phyloP scores from a whole-genome alignment of 2,888 invertebrate species.

The Zhuqinia jingwanae region DNA sequence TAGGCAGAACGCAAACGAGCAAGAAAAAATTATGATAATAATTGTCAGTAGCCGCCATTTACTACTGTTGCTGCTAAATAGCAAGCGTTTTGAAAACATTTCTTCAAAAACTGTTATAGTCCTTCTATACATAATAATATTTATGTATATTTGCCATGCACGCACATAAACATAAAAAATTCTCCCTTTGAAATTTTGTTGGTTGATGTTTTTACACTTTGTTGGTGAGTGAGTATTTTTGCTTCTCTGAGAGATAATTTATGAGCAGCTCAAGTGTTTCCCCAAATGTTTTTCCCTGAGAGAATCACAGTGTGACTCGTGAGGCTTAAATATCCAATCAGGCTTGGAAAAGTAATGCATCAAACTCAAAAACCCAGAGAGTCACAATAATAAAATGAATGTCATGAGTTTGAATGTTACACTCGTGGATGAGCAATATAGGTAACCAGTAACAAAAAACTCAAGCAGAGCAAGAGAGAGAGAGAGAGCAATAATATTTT shows the following conservation, averaged over 20 bases:
- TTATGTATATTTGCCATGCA: background rate
- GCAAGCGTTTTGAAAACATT: background rate
- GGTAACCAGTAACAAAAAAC: too few relatives aligned
- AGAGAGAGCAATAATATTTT: background rate
- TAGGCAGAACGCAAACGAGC: conserved; percentile 12
- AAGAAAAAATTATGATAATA: conserved; percentile 42
- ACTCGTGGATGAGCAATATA: too few relatives aligned
- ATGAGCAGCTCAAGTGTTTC: conserved; percentile 73
- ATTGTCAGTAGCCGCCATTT: conserved; percentile 16
- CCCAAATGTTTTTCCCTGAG: conserved; percentile 70
- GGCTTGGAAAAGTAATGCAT: conserved; percentile 63
- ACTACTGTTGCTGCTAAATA: background rate
- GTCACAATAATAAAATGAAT: conserved; percentile 1
- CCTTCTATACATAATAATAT: background rate
- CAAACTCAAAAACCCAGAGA: conserved; percentile 31
- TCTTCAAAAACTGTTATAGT: background rate
- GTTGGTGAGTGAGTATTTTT: conserved; percentile 52
- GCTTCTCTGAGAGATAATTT: conserved; percentile 62
- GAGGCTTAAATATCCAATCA: conserved; percentile 69
- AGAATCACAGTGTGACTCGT: conserved; percentile 71
- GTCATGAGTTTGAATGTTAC: too few relatives aligned
- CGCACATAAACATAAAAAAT: background rate
- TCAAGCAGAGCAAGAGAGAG: too few relatives aligned
- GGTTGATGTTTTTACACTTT: conserved; percentile 61
- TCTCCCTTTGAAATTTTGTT: conserved; percentile 30